These are phyloP conservation scores for Drosophila ananassae DNA, from an alignment of 1,140 invertebrate species.

Conservation along the genomic window DNA sequence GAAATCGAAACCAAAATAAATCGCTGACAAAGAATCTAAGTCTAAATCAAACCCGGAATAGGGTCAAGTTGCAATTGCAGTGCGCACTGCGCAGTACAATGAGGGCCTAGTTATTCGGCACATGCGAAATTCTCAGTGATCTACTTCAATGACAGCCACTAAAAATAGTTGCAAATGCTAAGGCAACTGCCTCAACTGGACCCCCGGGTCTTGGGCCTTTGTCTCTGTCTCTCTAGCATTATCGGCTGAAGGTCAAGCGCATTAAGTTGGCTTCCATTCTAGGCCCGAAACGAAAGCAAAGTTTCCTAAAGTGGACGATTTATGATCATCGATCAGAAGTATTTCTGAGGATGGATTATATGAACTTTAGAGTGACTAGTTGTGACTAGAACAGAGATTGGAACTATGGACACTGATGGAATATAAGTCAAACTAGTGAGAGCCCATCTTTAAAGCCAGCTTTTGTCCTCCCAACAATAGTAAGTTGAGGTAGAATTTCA, in stretches of 20 bases:
- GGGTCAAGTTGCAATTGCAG: slow-evolving; percentile 66
- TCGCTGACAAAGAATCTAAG: slow-evolving; percentile 59
- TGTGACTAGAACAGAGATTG: no score
- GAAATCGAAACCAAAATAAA: slow-evolving; percentile 34
- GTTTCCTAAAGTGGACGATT: slow-evolving; percentile 26
- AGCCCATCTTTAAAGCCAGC: background rate
- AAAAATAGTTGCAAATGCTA: slow-evolving; percentile 3
- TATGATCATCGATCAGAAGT: slow-evolving; percentile 49
- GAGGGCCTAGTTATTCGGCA: slow-evolving; percentile 71
- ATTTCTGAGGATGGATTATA: slow-evolving; percentile 11
- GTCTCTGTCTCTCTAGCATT: slow-evolving; percentile 20
- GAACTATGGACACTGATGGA: background rate
- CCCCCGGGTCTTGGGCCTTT: slow-evolving; percentile 13
- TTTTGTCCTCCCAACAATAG: slow-evolving; percentile 10
- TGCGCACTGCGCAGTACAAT: slow-evolving; percentile 37
- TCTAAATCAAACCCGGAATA: slow-evolving; percentile 52
- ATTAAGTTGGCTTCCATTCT: slow-evolving; percentile 55
- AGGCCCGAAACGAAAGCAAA: slow-evolving; percentile 67
- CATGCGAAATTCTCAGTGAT: slow-evolving; percentile 78
- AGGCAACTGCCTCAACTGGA: slow-evolving; percentile 9
- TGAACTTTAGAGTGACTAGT: slow-evolving; percentile 19
- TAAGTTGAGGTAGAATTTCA: slow-evolving; percentile 23
- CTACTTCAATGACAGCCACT: slow-evolving; percentile 65
- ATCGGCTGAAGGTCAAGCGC: slow-evolving; percentile 68
- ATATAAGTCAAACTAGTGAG: background rate